Conservation (phyloP, 2,113 vertebrate species). For the Alethe diademata region DNA sequence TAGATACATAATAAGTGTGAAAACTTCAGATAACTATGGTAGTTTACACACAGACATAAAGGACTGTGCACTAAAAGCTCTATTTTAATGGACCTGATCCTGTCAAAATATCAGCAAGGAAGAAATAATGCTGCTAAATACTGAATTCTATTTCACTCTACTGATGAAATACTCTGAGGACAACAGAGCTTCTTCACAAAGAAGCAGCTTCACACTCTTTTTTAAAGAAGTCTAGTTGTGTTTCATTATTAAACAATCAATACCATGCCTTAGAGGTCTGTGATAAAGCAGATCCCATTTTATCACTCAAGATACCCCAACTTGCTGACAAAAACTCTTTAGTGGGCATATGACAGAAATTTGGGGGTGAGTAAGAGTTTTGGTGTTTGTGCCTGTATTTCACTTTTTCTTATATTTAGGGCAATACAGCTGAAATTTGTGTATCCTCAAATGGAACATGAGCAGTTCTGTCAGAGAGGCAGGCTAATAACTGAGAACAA, state of each 20-base stretch:
- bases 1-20: slow-evolving; percentile 60
- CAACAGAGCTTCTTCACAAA: not conserved
- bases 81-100: slow-evolving; percentile 67
- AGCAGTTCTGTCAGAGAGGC: not conserved
- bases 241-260: slow-evolving; percentile 21
- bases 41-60: slow-evolving; percentile 62
- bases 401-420: not conserved
- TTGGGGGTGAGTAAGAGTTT: not conserved
- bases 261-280: not conserved
- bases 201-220: not conserved
- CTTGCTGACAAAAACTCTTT: not conserved
- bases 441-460: not conserved
- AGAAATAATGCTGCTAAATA: slow-evolving; percentile 7
- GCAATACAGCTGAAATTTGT: not conserved
- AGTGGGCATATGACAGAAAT: not conserved
- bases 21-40: slow-evolving; percentile 50
- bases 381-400: not conserved
- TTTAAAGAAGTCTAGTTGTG: not conserved
- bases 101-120: slow-evolving; percentile 45
- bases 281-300: not conserved
- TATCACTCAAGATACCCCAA: not conserved
- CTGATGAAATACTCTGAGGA: not conserved
- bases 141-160: not conserved
- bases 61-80: slow-evolving; percentile 51
- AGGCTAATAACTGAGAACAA: not conserved